Evolutionary conservation across 2,888 invertebrate genomes (phyloP), one percentile per base, ranked within the genome.

Genomic region (Gnatocerus cornutus): DNA sequence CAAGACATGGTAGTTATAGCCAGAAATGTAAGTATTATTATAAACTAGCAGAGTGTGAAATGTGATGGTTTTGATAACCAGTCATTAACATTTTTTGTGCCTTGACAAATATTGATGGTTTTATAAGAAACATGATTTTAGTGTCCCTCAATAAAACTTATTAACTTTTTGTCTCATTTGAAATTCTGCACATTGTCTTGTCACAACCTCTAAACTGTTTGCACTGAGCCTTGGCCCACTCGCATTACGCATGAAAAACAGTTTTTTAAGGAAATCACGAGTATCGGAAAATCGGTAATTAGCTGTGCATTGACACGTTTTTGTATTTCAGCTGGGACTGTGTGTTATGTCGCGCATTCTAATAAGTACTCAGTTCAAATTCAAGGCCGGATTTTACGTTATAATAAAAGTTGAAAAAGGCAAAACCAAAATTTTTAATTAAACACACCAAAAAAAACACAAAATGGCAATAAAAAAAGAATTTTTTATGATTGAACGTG

Each of bases 21-120:
- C 33, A 14, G 41, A 52, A 48, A n/a, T 21, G 50, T 62, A 29
- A 62, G 52, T 50, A n/a, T n/a, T 5, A 50, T 14, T 16, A 16
- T 41, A 14, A 37, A 2, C 21, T n/a, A 39, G 33, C 37, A 16
- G 9, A 37, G 41, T 41, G 41, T 41, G 41, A 41, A 41, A 41
- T 2, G 10, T 41, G 13, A 41, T 41, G 41, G 30, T 33, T 10
- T 30, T 27, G 10, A 37, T 43, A 7, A 43, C 1, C 9, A 7
- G 43, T 43, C 14, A 43, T 5, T n/a, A 8, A 37, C 9, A 37
- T 8, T 8, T n/a, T 21, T 21, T 21, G 21, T 21, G 21, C 1
- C 1, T 4, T 21, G 21, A 21, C 21, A 4, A 21, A 21, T 21
- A 21, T 4, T 21, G n/a, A n/a, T n/a, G n/a, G n/a, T n/a, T n/a